phyloP scores from a whole-genome alignment of 2,797 vertebrate species.

The Sphenodon punctatus region DNA sequence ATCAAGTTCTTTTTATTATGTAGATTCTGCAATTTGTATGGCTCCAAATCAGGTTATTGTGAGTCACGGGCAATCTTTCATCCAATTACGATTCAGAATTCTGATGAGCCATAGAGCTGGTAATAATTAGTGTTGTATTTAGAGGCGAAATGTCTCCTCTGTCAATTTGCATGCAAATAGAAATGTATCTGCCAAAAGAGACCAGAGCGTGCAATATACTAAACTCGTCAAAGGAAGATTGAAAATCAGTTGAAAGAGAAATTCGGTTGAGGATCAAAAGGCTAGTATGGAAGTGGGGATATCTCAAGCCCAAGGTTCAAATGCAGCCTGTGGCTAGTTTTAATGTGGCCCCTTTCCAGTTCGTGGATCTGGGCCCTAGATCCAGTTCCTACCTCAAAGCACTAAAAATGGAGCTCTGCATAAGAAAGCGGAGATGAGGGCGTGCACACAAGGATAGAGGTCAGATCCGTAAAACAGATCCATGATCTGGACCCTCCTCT shows the following conservation, averaged over 20 bases:
- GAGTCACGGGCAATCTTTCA: slow-evolving; percentile 40
- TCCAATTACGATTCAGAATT: slow-evolving; percentile 66
- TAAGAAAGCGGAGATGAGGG: no score
- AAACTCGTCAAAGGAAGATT: background rate
- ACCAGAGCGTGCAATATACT: slow-evolving; percentile 1
- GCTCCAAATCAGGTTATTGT: slow-evolving; percentile 58
- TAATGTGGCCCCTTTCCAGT: no score
- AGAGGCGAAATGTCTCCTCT: slow-evolving; percentile 58
- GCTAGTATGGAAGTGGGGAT: no score
- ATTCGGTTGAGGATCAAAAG: slow-evolving; percentile 22
- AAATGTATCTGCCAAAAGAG: slow-evolving; percentile 47
- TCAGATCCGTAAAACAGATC: no score
- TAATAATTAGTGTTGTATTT: slow-evolving; percentile 74
- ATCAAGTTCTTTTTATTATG: slow-evolving; percentile 62
- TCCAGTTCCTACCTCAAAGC: no score
- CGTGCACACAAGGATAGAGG: no score
- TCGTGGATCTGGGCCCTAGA: no score
- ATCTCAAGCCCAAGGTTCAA: no score
- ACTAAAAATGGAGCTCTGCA: no score
- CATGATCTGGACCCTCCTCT: no score
- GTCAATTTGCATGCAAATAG: slow-evolving; percentile 71
- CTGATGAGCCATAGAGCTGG: slow-evolving; percentile 67
- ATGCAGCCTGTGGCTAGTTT: no score
- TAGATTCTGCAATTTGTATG: slow-evolving; percentile 58
- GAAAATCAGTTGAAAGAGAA: background rate